A percentile compares a stretch with the other conserved stretches of the same genome.
phyloP scores from a whole-genome alignment of 2,113 vertebrate genomes.

The Butorides virescens region DNA sequence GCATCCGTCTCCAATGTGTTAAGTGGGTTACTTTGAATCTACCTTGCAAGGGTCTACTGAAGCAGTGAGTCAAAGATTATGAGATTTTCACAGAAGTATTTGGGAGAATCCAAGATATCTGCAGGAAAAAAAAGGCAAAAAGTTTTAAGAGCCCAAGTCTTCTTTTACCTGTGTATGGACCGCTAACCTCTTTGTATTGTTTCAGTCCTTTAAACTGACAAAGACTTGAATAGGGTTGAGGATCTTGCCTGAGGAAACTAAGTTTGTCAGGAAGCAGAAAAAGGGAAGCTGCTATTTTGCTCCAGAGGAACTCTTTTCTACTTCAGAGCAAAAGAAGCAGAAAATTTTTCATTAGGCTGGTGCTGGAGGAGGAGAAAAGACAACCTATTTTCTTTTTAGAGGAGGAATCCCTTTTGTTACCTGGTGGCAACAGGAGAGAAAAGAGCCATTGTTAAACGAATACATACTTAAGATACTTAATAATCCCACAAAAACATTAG shows the following conservation, averaged over 20 bases:
- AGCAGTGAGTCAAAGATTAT: not conserved
- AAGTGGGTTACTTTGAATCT: not conserved
- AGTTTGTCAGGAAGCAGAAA: not conserved
- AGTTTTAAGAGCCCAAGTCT: not conserved
- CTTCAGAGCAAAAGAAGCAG: not conserved
- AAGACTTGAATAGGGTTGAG: not conserved
- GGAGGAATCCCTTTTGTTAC: not conserved
- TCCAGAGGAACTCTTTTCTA: not conserved
- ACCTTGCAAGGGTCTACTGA: not conserved
- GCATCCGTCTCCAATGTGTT: not conserved
- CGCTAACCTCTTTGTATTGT: not conserved
- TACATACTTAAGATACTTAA: not conserved
- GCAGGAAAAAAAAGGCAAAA: not conserved
- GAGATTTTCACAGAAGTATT: not conserved
- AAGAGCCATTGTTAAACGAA: not conserved
- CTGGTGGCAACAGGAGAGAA: not conserved
- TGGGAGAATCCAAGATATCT: not conserved
- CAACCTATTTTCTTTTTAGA: not conserved
- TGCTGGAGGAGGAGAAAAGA: not conserved
- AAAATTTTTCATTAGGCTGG: not conserved
- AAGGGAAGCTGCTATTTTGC: not conserved
- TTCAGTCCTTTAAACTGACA: not conserved
- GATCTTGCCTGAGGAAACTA: not conserved
- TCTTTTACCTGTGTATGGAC: not conserved
- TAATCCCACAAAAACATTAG: not conserved